Percentiles rank a stretch among this genome's conserved stretches.
Evolutionary conservation across 1,140 invertebrate genomes (phyloP).

Genomic region (Spodoptera frugiperda): DNA sequence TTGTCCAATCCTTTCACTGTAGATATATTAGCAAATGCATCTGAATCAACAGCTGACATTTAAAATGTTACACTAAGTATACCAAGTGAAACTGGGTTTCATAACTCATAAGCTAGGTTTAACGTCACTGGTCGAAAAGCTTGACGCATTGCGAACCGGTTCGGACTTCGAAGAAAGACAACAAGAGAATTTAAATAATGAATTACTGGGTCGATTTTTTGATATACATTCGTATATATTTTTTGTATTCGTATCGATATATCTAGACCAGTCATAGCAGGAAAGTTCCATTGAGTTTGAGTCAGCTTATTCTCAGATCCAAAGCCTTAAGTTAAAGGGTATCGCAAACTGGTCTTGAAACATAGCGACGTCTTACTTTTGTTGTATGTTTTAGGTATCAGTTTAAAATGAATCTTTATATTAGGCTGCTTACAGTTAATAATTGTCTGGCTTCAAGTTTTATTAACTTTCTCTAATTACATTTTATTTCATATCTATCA

Average conservation of each 20-base stretch:
- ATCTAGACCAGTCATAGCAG: constrained; percentile 26
- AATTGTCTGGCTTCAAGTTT: too few relatives aligned
- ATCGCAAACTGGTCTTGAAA: neutral
- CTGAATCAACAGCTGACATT: constrained; percentile 3
- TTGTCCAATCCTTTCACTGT: too few relatives aligned
- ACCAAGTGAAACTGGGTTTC: constrained; percentile 7
- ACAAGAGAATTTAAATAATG: constrained; percentile 12
- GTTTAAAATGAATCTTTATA: too few relatives aligned
- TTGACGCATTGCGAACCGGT: constrained; percentile 22
- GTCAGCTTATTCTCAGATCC: neutral
- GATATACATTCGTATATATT: neutral
- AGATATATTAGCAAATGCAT: too few relatives aligned
- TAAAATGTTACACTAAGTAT: constrained; percentile 6
- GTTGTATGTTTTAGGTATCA: too few relatives aligned
- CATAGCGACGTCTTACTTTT: too few relatives aligned
- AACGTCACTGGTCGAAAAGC: neutral
- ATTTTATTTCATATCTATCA: too few relatives aligned
- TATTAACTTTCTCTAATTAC: too few relatives aligned
- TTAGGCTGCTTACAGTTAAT: too few relatives aligned
- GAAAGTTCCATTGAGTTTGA: constrained; percentile 22
- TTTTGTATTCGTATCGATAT: neutral
- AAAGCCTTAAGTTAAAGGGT: neutral
- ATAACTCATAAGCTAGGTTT: neutral
- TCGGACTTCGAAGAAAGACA: constrained; percentile 9
- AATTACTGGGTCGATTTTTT: constrained; percentile 19